Conservation (phyloP, 2,888 invertebrate genomes). For the Drosophila anceps region DNA sequence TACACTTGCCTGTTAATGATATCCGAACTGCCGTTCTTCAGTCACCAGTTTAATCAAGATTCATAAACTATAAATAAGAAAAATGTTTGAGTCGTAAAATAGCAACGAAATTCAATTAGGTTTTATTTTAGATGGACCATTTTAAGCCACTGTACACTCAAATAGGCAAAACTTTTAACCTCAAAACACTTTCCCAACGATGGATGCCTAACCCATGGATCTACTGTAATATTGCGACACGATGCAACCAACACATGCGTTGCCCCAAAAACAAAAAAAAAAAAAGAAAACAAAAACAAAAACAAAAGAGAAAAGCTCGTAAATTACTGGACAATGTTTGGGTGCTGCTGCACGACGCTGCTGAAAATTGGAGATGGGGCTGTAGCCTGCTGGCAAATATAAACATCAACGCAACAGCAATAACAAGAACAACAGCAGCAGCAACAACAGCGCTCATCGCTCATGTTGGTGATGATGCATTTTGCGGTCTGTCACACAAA, state of each 20-base stretch:
- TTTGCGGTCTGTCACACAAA: conserved; percentile 85
- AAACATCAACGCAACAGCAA: conserved; percentile 71
- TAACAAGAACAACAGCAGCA: conserved; percentile 46
- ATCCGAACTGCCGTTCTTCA: too few species aligned
- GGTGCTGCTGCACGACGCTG: conserved; percentile 23
- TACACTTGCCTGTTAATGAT: too few species aligned
- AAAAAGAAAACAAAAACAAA: not conserved
- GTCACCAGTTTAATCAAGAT: not conserved
- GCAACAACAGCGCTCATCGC: conserved; percentile 78
- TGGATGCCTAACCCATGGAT: conserved; percentile 47
- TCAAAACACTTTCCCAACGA: conserved; percentile 70
- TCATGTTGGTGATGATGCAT: conserved; percentile 85
- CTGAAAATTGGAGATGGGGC: conserved; percentile 1
- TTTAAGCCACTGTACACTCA: conserved; percentile 23
- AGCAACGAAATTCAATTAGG: not conserved
- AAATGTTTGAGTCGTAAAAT: too few species aligned
- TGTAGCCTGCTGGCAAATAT: conserved; percentile 65
- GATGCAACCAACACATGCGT: conserved; percentile 72
- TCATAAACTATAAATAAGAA: not conserved
- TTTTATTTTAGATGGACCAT: not conserved
- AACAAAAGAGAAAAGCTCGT: conserved; percentile 64
- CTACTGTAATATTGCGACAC: conserved; percentile 64
- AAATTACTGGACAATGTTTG: conserved; percentile 76
- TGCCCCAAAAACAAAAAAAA: conserved; percentile 9
- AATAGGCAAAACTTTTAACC: conserved; percentile 67